Evolutionary conservation across 2,113 vertebrate species (phyloP), one percentile per base, ranked within the genome.

Genomic region (Formicarius rufipectus): DNA sequence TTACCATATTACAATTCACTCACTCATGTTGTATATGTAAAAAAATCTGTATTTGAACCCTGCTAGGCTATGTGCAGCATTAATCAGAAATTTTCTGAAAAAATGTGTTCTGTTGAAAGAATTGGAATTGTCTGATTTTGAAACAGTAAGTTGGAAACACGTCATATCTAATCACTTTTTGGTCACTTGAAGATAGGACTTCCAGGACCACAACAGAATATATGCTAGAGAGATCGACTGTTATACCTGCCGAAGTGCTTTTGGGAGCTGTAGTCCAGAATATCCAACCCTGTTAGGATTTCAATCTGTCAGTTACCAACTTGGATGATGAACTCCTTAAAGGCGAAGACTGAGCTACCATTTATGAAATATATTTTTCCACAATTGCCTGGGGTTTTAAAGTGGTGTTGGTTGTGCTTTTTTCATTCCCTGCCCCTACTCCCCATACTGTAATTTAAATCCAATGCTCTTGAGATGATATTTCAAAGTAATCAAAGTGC

Each of bases 1-100:
- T n/a, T 79, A 86, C n/a, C 47, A 8, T 9, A 28, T 21, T 35
- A 44, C 5, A 66, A 62, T 23, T 35, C 13, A 52, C 0, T 0
- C 7, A 22, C 0, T 0, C 7, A 22, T 12, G 4, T 37, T 74
- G 27, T 13, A 21, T 44, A 66, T 33, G 12, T 56, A 39, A 82
- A 82, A 53, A 35, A 7, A 4, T 14, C 50, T 14, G 1, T 4
- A 28, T 50, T 55, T 63, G 14, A 93, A 58, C 9, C 2, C 12
- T 75, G 2, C 2, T 63, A 39, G 33, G 14, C 21, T 53, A 55
- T 20, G 4, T 8, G 53, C 8, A 73, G 2, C 40, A 28, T 3
- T 59, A 53, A 37, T 55, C 28, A 76, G 7, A 72, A 63, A 20
- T 60, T 50, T 87, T 59, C 18, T 44, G 9, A 14, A 47, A 72